These are phyloP conservation scores for Anomalospiza imberbis DNA, from an alignment of 2,797 vertebrate species.

Conservation along the genomic window DNA sequence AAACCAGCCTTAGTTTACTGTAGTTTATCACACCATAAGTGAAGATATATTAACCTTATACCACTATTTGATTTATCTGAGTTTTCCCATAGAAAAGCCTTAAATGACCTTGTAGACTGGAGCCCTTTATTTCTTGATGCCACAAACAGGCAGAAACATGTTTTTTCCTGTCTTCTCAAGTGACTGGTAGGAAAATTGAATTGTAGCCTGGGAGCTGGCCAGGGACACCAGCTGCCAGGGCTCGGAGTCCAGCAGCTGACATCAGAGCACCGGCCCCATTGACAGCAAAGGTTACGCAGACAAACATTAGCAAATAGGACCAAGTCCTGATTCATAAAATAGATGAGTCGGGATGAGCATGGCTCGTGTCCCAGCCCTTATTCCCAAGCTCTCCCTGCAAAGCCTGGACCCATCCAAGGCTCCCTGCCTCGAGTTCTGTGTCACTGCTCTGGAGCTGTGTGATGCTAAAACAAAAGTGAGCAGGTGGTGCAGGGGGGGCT, in stretches of 20 bases:
- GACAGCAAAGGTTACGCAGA: neutral
- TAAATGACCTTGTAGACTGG: neutral
- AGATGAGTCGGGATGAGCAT: neutral
- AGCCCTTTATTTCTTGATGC: neutral
- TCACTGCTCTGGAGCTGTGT: accelerated
- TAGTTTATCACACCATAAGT: neutral
- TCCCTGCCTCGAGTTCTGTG: neutral
- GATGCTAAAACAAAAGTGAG: neutral
- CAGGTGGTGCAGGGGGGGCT: neutral
- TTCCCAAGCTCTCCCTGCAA: neutral
- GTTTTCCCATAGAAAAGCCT: neutral
- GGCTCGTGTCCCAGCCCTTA: neutral
- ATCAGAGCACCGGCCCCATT: neutral
- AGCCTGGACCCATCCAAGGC: neutral
- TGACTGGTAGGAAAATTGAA: constrained; percentile 15
- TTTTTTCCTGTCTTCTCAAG: neutral
- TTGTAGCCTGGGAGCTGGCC: constrained; percentile 31
- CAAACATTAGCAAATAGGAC: neutral
- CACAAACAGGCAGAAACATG: neutral
- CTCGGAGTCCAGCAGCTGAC: neutral
- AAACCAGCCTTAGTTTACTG: neutral
- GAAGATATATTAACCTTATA: neutral
- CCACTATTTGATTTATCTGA: neutral
- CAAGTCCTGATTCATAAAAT: constrained; percentile 28
- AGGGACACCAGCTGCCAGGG: constrained; percentile 11